A percentile compares a stretch with the other conserved stretches of the same genome.
These are phyloP conservation scores for Diarsia dahlii DNA, from an alignment of 2,888 invertebrate species.

Conservation along the genomic window DNA sequence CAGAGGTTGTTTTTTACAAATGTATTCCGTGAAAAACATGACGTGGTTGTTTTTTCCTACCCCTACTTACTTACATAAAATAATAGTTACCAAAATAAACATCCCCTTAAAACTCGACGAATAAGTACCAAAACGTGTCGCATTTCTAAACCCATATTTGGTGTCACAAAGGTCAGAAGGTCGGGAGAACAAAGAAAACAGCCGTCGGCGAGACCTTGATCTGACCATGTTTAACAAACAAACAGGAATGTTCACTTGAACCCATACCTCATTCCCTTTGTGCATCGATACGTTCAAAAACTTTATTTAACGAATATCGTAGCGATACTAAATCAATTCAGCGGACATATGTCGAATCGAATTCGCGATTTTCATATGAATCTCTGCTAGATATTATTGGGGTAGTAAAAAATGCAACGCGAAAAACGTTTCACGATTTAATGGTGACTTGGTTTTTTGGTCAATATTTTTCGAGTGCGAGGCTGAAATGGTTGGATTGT, in stretches of 20 bases:
- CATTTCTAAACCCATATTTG: constrained; percentile 29
- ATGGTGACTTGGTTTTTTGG: constrained; percentile 35
- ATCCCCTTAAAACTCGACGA: background rate
- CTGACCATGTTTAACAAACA: constrained; percentile 53
- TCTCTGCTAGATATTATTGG: constrained; percentile 40
- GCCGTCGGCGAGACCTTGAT: constrained; percentile 48
- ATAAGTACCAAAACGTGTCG: constrained; percentile 14
- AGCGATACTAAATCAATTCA: constrained; percentile 43
- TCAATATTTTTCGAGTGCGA: constrained; percentile 3
- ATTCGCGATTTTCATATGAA: constrained; percentile 36
- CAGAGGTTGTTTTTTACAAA: background rate
- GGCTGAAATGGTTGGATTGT: background rate
- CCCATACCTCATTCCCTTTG: constrained; percentile 45
- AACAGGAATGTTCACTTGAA: constrained; percentile 50
- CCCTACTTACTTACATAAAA: background rate
- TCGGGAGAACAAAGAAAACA: constrained; percentile 57
- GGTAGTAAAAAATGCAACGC: constrained; percentile 41
- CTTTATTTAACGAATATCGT: constrained; percentile 46
- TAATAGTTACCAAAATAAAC: constrained; percentile 4
- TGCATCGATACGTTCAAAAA: constrained; percentile 53
- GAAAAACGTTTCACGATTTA: constrained; percentile 35
- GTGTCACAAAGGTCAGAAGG: constrained; percentile 32
- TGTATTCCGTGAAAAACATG: background rate
- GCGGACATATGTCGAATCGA: constrained; percentile 26
- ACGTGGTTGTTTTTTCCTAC: background rate